These are phyloP conservation scores for Acanthopleura granulata DNA, from an alignment of 2,888 invertebrate genomes.

Conservation along the genomic window DNA sequence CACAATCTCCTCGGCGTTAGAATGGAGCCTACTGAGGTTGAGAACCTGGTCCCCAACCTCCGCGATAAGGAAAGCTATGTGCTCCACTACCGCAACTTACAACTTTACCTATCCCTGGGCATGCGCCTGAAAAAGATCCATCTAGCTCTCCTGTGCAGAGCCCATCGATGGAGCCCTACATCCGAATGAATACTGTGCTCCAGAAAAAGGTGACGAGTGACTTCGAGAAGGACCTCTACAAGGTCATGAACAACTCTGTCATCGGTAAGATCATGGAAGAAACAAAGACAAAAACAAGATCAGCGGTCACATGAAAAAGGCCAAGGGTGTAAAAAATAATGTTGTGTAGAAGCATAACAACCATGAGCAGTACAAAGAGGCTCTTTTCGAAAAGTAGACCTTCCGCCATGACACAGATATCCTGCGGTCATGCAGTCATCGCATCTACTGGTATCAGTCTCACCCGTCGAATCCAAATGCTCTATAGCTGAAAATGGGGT, in stretches of 20 bases:
- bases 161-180: constrained; percentile 61
- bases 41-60: constrained; percentile 41
- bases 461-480: too few species aligned
- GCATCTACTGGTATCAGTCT: too few species aligned
- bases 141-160: constrained; percentile 45
- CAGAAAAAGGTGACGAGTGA: constrained; percentile 51
- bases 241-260: constrained; percentile 49
- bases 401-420: constrained; percentile 39
- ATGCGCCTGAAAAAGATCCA: constrained; percentile 46
- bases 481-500: too few species aligned
- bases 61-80: constrained; percentile 45
- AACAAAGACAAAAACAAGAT: not conserved
- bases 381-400: constrained; percentile 32
- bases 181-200: constrained; percentile 45
- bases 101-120: constrained; percentile 48
- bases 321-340: constrained; percentile 42
- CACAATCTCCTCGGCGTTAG: not conserved
- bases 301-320: constrained; percentile 29
- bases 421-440: too few species aligned
- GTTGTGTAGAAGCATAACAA: constrained; percentile 59
- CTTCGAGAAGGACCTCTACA: constrained; percentile 62
- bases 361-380: constrained; percentile 60
- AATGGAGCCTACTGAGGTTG: too few species aligned
- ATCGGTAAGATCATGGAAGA: constrained; percentile 68
- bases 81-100: constrained; percentile 58